These are phyloP conservation scores for Sula dactylatra DNA, from an alignment of 2,113 vertebrate species.

Conservation along the genomic window DNA sequence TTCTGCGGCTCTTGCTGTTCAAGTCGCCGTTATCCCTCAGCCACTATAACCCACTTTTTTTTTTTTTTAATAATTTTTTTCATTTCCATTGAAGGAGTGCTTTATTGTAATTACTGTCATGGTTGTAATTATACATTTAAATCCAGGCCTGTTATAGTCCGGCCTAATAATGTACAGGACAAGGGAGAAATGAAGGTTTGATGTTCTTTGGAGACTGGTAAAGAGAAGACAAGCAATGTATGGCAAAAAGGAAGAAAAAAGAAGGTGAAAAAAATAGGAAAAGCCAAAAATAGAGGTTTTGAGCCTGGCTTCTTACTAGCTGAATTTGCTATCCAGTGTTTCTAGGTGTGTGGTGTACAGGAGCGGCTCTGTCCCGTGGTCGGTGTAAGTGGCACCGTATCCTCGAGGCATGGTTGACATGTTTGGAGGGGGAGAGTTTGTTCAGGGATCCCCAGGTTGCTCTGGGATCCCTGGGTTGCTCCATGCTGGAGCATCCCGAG, in stretches of 20 bases:
- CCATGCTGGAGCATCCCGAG: background rate
- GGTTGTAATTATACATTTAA: constrained; percentile 39
- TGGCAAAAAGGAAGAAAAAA: background rate
- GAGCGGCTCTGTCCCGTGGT: background rate
- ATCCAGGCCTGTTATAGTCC: background rate
- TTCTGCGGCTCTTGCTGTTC: background rate
- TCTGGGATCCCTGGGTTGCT: background rate
- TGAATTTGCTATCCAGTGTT: background rate
- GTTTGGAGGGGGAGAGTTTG: background rate
- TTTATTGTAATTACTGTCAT: constrained; percentile 46
- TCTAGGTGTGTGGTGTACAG: background rate
- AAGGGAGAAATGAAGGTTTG: constrained; percentile 27
- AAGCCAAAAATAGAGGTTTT: constrained; percentile 21
- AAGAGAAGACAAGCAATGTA: background rate
- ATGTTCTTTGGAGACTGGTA: background rate
- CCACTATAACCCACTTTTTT: background rate
- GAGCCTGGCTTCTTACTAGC: constrained; percentile 2
- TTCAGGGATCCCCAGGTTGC: accelerated
- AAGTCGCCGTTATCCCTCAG: background rate
- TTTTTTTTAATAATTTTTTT: background rate
- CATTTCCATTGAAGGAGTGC: constrained; percentile 31
- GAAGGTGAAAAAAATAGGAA: background rate
- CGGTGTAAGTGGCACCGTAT: accelerated
- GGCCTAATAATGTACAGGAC: background rate
- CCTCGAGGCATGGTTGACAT: background rate